Evolutionary conservation across 2,797 vertebrate genomes (phyloP).

Genomic region (Hippopotamyrus pictus): DNA sequence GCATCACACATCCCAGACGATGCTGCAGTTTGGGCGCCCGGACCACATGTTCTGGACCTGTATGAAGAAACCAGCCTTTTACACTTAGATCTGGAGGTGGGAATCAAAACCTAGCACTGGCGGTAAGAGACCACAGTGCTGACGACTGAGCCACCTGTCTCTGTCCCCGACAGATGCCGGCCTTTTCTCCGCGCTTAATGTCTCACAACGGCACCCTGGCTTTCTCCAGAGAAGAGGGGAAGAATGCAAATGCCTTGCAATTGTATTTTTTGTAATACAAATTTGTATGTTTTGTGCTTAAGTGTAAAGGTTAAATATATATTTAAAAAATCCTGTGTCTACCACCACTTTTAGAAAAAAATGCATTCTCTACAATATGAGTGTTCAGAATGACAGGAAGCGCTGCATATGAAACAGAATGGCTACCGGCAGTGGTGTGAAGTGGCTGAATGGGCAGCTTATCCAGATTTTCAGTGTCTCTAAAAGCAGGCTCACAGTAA

Average conservation of each 20-base stretch:
- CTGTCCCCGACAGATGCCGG: background rate
- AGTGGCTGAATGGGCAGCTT: background rate
- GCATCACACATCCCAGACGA: background rate
- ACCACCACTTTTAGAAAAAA: background rate
- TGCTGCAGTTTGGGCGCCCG: background rate
- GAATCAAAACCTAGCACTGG: background rate
- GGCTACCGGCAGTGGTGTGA: background rate
- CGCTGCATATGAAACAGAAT: background rate
- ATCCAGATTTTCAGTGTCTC: constrained; percentile 20
- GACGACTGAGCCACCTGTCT: background rate
- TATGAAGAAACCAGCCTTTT: background rate
- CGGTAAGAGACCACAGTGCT: background rate
- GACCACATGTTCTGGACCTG: background rate
- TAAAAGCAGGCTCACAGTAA: constrained; percentile 28
- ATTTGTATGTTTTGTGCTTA: background rate
- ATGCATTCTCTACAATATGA: background rate
- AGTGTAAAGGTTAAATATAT: background rate
- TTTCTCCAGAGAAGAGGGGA: background rate
- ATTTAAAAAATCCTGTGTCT: background rate
- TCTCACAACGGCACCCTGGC: background rate
- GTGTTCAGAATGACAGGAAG: background rate
- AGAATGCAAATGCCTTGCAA: background rate
- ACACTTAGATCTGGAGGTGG: background rate
- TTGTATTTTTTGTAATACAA: background rate
- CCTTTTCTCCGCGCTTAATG: background rate